Percentiles rank a stretch among this genome's conserved stretches.
These are phyloP conservation scores for Umimayanthus chanpuru DNA, from an alignment of 92 coral and sea anemone species.

Conservation along the genomic window DNA sequence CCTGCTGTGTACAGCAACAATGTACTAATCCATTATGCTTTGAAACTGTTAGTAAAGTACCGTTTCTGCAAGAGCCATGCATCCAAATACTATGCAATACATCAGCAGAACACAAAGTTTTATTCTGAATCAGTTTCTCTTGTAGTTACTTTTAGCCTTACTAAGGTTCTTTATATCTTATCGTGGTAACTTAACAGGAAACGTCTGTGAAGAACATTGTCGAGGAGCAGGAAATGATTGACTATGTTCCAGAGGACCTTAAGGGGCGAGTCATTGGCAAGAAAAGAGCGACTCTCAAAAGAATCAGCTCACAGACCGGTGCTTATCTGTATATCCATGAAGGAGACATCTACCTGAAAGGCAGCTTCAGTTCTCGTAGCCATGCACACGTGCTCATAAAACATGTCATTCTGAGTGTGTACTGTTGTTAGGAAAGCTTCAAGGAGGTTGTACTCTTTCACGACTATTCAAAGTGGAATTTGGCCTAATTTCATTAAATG, in stretches of 20 bases:
- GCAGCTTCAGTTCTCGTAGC: slow-evolving; percentile 10
- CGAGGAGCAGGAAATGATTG: neutral
- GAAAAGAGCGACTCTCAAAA: neutral
- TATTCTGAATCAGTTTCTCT: too few relatives aligned
- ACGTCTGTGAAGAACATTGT: neutral
- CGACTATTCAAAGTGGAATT: too few relatives aligned
- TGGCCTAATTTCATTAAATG: too few relatives aligned
- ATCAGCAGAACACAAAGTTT: too few relatives aligned
- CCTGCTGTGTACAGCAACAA: too few relatives aligned
- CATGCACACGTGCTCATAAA: slow-evolving; percentile 18
- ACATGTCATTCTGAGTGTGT: neutral
- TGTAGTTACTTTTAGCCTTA: too few relatives aligned
- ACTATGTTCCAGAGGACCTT: slow-evolving; percentile 16
- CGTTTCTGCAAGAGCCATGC: too few relatives aligned
- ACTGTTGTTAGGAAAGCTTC: neutral
- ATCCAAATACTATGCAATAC: too few relatives aligned
- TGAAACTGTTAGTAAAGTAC: too few relatives aligned
- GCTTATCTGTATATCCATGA: slow-evolving; percentile 2
- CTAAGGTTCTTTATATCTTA: neutral
- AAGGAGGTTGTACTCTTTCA: neutral
- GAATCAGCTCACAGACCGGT: slow-evolving; percentile 26
- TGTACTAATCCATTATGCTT: too few relatives aligned
- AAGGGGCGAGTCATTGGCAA: slow-evolving; percentile 22
- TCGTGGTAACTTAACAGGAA: neutral
- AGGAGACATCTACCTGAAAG: neutral